Evolutionary conservation across 2,113 vertebrate genomes (phyloP), one percentile per base, ranked within the genome.

Genomic region (Cephalopholis sonnerati): DNA sequence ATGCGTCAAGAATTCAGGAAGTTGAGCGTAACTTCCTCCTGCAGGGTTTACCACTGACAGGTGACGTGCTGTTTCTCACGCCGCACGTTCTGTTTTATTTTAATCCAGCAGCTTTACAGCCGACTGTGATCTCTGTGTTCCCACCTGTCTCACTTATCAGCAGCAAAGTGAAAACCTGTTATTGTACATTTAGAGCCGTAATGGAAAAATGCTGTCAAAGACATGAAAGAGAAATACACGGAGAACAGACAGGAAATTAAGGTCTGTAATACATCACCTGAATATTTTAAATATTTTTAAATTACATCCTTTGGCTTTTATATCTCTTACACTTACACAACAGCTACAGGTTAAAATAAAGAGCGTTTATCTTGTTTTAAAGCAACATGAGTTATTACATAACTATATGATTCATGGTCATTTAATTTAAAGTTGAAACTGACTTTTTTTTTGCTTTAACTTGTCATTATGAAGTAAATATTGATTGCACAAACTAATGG

Each of bases 21-120:
- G 61, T 77, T 3, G 16, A 24, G 57, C 17, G 70, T 7, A n/a
- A 62, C 55, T 82, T 79, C 39, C 75, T 50, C 16, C 69, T 18
- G 51, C 13, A 4, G 48, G 9, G 15, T 71, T 64, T n/a, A 29
- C 68, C 59, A 8, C 16, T 2, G 1, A 16, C 48, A 70, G 36
- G 11, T 81, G 71, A 58, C 0, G 18, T 4, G 32, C 17, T 13
- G 32, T 15, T 17, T 50, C 54, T 25, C 48, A 57, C 4, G 0
- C 22, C 16, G 20, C 17, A 53, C 41, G 18, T 15, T 9, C 16
- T 36, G 27, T 50, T 39, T 46, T 4, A 20, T 11, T 27, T 63
- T n/a, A 10, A 44, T 59, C 12, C 5, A 1, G 2, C 50, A 50
- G 58, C 50, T 7, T 44, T 41, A 0, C 24, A 48, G 10, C 2